Conservation (phyloP, 2,888 invertebrate species). For the Cecidostiba fungosa region DNA sequence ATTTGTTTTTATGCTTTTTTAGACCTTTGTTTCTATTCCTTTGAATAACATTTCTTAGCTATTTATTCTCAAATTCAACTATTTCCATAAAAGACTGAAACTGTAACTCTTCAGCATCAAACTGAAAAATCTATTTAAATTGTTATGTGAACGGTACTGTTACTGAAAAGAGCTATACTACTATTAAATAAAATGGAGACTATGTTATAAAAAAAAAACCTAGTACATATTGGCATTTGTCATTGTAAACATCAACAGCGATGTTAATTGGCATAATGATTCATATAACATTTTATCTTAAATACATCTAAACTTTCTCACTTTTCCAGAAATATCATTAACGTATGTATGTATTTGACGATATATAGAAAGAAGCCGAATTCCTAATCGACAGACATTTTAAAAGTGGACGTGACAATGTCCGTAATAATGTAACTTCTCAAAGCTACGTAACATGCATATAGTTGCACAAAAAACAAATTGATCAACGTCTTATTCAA, state of each 20-base stretch:
- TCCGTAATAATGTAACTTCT: constrained; percentile 56
- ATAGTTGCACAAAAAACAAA: constrained; percentile 54
- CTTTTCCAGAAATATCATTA: constrained; percentile 49
- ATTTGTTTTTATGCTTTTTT: constrained; percentile 31
- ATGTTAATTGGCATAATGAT: constrained; percentile 60
- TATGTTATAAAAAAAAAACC: constrained; percentile 42
- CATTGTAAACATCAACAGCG: constrained; percentile 55
- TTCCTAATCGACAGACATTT: constrained; percentile 59
- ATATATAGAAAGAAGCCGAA: constrained; percentile 54
- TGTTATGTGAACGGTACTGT: constrained; percentile 6
- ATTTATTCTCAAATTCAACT: constrained; percentile 39
- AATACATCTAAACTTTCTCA: constrained; percentile 58
- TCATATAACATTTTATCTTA: constrained; percentile 53
- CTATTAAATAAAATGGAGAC: constrained; percentile 27
- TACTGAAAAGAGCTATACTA: constrained; percentile 9
- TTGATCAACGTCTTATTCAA: constrained; percentile 39
- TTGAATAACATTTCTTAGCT: constrained; percentile 25
- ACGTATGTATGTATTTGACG: constrained; percentile 42
- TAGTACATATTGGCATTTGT: constrained; percentile 59
- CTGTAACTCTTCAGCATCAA: constrained; percentile 9
- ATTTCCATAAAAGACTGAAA: constrained; percentile 27
- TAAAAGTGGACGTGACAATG: constrained; percentile 43
- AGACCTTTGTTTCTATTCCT: constrained; percentile 3
- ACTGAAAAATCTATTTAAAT: constrained; percentile 23
- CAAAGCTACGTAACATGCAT: constrained; percentile 52